A percentile compares a stretch with the other conserved stretches of the same genome.
Conservation (phyloP, 2,113 vertebrate genomes). For the Trinectes maculatus region DNA sequence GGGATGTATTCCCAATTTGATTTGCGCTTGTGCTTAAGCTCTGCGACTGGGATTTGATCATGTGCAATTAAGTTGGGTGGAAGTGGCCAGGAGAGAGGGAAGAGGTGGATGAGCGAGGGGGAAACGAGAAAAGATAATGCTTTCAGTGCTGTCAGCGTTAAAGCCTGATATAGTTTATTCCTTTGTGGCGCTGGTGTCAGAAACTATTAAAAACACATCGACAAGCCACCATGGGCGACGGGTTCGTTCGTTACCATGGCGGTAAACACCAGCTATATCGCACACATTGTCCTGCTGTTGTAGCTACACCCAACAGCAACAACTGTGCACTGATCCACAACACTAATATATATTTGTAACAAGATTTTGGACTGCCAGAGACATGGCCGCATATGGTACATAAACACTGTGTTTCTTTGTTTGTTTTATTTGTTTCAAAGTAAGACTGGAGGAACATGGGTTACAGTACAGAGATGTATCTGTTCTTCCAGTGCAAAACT, state of each 20-base stretch:
- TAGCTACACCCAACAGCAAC: too few species aligned
- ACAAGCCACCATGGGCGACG: neutral
- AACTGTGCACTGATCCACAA: too few species aligned
- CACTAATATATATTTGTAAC: too few species aligned
- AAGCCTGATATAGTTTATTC: neutral
- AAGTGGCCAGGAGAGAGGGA: neutral
- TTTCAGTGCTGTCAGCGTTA: neutral
- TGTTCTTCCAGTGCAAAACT: too few species aligned
- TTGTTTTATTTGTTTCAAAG: too few species aligned
- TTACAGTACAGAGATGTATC: too few species aligned
- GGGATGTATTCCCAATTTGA: neutral
- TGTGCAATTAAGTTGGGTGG: slow-evolving; percentile 7
- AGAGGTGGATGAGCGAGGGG: neutral
- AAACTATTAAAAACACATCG: slow-evolving; percentile 1
- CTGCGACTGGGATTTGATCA: slow-evolving; percentile 1
- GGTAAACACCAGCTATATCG: neutral
- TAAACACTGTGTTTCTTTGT: too few species aligned
- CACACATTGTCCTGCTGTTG: neutral
- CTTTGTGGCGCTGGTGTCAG: neutral
- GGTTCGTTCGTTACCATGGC: neutral
- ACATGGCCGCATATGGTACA: too few species aligned
- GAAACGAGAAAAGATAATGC: neutral
- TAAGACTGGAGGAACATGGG: too few species aligned
- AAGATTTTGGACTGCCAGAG: too few species aligned
- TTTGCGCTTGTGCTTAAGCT: neutral